Evolutionary conservation across 2,888 invertebrate genomes (phyloP).

Genomic region (Drosophila pseudotalamancana): DNA sequence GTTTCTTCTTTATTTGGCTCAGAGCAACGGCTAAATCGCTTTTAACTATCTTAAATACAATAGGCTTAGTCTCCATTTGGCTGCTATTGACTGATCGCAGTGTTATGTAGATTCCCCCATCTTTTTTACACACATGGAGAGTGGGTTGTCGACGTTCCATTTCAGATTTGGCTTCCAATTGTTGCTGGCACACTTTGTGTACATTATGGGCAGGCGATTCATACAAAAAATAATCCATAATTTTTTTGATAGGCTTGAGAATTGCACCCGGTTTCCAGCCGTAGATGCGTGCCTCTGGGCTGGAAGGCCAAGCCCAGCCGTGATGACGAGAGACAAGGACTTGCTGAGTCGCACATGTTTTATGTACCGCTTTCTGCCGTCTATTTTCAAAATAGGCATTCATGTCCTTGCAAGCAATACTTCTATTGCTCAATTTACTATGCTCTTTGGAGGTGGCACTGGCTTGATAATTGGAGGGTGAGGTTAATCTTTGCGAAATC

Average conservation of each 20-base stretch:
- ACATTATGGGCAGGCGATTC: constrained; percentile 61
- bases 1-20: constrained; percentile 85
- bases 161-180: constrained; percentile 80
- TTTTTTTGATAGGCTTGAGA: constrained; percentile 72
- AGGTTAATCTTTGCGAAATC: too few species aligned
- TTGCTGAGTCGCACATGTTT: constrained; percentile 85
- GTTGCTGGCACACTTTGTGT: constrained; percentile 73
- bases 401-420: neutral
- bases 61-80: constrained; percentile 84
- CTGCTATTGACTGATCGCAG: constrained; percentile 19
- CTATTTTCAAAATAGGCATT: neutral
- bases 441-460: neutral
- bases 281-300: constrained; percentile 53
- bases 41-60: constrained; percentile 88
- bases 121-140: constrained; percentile 87
- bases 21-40: constrained; percentile 85
- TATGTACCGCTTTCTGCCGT: constrained; percentile 84
- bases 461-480: neutral
- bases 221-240: constrained; percentile 80
- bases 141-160: constrained; percentile 83
- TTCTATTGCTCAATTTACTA: neutral
- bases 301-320: constrained; percentile 88
- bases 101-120: constrained; percentile 87
- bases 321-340: constrained; percentile 86
- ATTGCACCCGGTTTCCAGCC: constrained; percentile 83